Percentiles rank a stretch among this genome's conserved stretches.
Evolutionary conservation across 1,140 invertebrate genomes (phyloP).

Genomic region (Drosophila aff.): DNA sequence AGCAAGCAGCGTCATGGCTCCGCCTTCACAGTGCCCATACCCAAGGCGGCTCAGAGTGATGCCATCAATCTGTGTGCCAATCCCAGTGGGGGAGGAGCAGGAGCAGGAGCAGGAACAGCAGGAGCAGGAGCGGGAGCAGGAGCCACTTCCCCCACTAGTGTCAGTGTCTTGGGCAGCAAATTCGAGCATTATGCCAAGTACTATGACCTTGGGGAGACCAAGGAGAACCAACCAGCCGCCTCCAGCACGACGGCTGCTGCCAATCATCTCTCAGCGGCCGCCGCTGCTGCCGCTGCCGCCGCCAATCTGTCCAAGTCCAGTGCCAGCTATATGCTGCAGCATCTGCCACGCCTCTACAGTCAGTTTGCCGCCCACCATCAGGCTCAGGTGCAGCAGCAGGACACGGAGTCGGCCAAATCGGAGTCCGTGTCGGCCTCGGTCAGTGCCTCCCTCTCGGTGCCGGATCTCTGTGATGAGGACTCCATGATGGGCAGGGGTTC

Average conservation of each 20-base stretch:
- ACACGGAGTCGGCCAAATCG: slow-evolving; percentile 71
- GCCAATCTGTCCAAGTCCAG: slow-evolving; percentile 79
- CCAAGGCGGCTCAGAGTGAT: slow-evolving; percentile 73
- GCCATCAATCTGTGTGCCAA: slow-evolving; percentile 64
- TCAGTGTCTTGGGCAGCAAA: slow-evolving; percentile 57
- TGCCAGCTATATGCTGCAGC: slow-evolving; percentile 87
- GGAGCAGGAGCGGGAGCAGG: background rate
- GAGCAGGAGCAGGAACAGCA: background rate
- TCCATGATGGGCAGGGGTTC: slow-evolving; percentile 68
- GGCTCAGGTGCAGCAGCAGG: slow-evolving; percentile 55
- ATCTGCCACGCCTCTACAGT: slow-evolving; percentile 86
- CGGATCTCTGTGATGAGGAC: slow-evolving; percentile 74
- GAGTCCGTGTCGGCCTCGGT: slow-evolving; percentile 63
- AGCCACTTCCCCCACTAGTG: background rate
- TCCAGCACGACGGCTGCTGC: slow-evolving; percentile 54
- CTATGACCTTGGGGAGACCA: slow-evolving; percentile 79
- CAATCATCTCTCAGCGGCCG: slow-evolving; percentile 50
- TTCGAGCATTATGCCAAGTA: slow-evolving; percentile 84
- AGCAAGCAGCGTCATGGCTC: slow-evolving; percentile 87
- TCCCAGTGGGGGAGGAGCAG: background rate
- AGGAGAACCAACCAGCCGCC: slow-evolving; percentile 75
- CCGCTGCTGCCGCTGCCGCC: slow-evolving; percentile 63
- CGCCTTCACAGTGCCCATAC: slow-evolving; percentile 88
- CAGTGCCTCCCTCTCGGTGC: slow-evolving; percentile 60
- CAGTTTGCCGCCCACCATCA: slow-evolving; percentile 82